These are phyloP conservation scores for Drosophila fuyamai DNA, from an alignment of 1,140 invertebrate genomes.

Conservation along the genomic window DNA sequence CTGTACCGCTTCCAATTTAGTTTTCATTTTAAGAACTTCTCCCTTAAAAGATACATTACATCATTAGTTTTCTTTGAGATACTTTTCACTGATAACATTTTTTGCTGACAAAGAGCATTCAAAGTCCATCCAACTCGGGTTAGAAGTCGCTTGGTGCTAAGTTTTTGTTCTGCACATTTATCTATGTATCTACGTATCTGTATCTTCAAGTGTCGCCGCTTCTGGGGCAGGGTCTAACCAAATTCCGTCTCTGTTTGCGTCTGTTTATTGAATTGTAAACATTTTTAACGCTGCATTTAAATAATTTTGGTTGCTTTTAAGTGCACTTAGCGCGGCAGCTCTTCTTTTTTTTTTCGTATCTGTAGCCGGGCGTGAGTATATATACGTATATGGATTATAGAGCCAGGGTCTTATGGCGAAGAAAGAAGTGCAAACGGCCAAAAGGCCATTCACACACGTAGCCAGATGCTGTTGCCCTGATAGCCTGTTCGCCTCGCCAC, in stretches of 20 bases:
- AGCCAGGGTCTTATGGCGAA: conserved; percentile 8
- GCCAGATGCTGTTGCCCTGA: conserved; percentile 45
- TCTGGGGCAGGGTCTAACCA: conserved; percentile 32
- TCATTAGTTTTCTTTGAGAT: neutral
- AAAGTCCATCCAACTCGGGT: conserved; percentile 10
- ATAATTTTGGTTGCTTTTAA: conserved; percentile 57
- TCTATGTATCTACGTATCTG: conserved; percentile 20
- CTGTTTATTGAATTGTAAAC: conserved; percentile 82
- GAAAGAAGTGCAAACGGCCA: conserved; percentile 31
- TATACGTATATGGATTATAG: conserved; percentile 20
- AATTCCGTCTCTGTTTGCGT: conserved; percentile 48
- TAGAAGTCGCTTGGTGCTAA: conserved; percentile 20
- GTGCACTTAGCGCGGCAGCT: conserved; percentile 33
- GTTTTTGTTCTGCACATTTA: conserved; percentile 3
- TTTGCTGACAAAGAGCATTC: conserved; percentile 14
- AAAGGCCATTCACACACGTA: conserved; percentile 61
- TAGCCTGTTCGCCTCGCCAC: conserved; percentile 16
- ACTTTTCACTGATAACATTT: neutral
- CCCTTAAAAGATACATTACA: too few relatives aligned
- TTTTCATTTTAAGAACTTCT: too few relatives aligned
- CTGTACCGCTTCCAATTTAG: too few relatives aligned
- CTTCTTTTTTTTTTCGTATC: conserved; percentile 2
- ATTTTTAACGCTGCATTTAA: conserved; percentile 80
- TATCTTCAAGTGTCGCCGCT: conserved; percentile 39
- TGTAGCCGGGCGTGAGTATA: neutral